These are phyloP conservation scores for Lysandra coridon DNA, from an alignment of 2,888 invertebrate species.

Conservation along the genomic window DNA sequence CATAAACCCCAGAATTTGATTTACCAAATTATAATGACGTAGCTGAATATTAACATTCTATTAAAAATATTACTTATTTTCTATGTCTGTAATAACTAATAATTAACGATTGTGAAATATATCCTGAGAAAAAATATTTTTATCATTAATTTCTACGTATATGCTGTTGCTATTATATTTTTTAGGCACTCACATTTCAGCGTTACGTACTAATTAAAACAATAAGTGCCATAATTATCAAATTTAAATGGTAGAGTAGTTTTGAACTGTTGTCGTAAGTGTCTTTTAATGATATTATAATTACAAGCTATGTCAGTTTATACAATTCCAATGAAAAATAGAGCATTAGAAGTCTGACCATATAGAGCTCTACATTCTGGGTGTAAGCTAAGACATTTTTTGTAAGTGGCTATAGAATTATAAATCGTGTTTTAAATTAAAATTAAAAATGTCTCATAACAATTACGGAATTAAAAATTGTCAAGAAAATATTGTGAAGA, in stretches of 20 bases:
- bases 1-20: no score
- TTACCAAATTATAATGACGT: no score
- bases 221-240: background rate
- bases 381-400: background rate
- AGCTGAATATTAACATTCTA: no score
- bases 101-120: no score
- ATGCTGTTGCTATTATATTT: background rate
- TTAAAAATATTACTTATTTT: no score
- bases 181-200: background rate
- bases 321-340: background rate
- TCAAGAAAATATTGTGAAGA: background rate
- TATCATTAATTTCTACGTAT: background rate
- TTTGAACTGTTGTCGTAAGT: background rate
- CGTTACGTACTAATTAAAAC: background rate
- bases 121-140: no score
- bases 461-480: background rate
- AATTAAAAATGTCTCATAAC: background rate
- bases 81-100: no score
- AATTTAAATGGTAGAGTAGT: background rate
- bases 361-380: background rate
- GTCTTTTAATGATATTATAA: conserved; percentile 8
- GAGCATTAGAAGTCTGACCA: background rate
- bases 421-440: background rate
- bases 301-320: background rate
- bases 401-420: background rate